phyloP scores from a whole-genome alignment of 1,140 invertebrate genomes.

The Bombus huntii region DNA sequence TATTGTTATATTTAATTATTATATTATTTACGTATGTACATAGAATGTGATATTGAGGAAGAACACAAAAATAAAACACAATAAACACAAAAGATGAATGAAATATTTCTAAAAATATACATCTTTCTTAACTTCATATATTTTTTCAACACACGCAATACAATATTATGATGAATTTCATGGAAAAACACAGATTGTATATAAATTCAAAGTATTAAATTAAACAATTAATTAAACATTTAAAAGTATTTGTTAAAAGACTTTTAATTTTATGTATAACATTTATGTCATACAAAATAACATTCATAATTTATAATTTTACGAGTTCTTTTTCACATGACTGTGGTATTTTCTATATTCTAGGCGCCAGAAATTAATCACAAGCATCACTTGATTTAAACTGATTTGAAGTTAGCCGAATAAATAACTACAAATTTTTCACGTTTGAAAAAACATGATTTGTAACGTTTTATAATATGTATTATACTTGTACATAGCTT shows the following conservation, averaged over 20 bases:
- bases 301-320: neutral
- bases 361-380: neutral
- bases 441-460: neutral
- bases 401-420: neutral
- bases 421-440: neutral
- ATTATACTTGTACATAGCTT: neutral
- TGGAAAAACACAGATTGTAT: neutral
- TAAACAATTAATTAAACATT: neutral
- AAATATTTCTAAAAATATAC: neutral
- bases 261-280: neutral
- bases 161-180: neutral
- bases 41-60: neutral
- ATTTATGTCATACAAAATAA: neutral
- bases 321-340: neutral
- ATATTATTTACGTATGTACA: neutral
- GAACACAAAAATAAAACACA: neutral
- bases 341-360: neutral
- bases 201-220: neutral
- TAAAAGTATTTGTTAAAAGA: neutral
- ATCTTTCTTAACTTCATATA: neutral
- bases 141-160: neutral
- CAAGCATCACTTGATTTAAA: neutral
- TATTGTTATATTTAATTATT: neutral
- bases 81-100: neutral
- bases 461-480: neutral